A percentile compares a stretch with the other conserved stretches of the same genome.
These are phyloP conservation scores for Lerema accius DNA, from an alignment of 1,140 invertebrate species.

Conservation along the genomic window DNA sequence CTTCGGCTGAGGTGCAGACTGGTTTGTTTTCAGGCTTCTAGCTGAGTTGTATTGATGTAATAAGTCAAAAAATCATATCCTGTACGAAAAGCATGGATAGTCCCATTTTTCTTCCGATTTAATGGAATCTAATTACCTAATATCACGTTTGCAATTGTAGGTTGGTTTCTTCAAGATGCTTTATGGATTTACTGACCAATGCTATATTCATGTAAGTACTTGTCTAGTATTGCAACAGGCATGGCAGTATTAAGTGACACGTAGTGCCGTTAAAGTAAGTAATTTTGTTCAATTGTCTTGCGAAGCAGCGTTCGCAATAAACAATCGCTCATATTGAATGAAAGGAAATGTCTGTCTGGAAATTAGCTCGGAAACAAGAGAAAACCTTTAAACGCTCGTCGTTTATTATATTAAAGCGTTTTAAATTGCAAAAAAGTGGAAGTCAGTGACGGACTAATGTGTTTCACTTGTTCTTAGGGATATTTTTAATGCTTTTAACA, in stretches of 20 bases:
- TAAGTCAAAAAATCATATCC: no score
- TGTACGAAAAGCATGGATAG: no score
- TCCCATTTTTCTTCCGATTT: no score
- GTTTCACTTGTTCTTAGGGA: constrained; percentile 58
- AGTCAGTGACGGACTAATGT: constrained; percentile 58
- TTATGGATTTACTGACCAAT: no score
- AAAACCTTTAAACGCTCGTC: constrained; percentile 72
- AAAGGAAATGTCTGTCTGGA: constrained; percentile 78
- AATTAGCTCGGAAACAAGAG: constrained; percentile 78
- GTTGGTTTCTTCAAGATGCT: no score
- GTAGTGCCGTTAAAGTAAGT: constrained; percentile 69
- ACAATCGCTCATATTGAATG: constrained; percentile 81
- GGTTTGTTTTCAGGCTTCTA: no score
- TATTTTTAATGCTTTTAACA: constrained; percentile 42
- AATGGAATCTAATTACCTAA: no score
- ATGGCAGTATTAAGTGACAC: constrained; percentile 45
- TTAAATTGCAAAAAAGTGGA: constrained; percentile 60
- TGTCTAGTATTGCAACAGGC: constrained; percentile 3
- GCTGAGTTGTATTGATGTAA: no score
- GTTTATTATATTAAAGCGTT: constrained; percentile 77
- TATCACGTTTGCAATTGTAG: no score
- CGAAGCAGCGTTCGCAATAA: constrained; percentile 66
- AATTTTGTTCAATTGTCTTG: constrained; percentile 76
- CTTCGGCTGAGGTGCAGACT: no score
- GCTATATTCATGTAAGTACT: no score